Percentiles rank a stretch among this genome's conserved stretches.
These are phyloP conservation scores for Netelia melanura DNA, from an alignment of 2,888 invertebrate species.

Conservation along the genomic window DNA sequence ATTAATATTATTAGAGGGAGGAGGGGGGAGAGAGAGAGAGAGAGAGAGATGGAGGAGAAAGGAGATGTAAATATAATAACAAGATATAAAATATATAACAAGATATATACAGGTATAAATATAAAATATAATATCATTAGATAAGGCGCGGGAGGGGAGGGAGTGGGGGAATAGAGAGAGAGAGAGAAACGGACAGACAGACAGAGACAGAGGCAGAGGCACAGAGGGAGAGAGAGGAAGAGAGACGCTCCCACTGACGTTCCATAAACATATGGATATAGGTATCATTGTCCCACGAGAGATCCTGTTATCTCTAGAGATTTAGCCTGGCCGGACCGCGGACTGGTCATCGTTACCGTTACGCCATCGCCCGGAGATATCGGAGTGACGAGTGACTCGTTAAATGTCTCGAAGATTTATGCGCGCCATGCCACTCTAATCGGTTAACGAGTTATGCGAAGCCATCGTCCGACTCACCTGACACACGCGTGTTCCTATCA, in stretches of 20 bases:
- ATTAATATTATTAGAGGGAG: too few species aligned
- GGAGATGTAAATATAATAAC: too few species aligned
- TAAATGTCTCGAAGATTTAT: constrained; percentile 55
- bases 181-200: too few species aligned
- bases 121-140: too few species aligned
- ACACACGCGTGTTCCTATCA: background rate
- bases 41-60: too few species aligned
- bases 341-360: constrained; percentile 13
- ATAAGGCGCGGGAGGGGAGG: too few species aligned
- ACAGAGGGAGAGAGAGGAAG: constrained; percentile 1
- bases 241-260: constrained; percentile 30
- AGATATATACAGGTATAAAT: too few species aligned
- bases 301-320: constrained; percentile 55
- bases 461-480: background rate
- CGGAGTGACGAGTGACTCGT: constrained; percentile 60
- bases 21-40: too few species aligned
- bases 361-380: constrained; percentile 37
- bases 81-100: too few species aligned
- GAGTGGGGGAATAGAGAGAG: too few species aligned
- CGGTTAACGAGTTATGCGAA: constrained; percentile 52
- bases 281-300: constrained; percentile 6
- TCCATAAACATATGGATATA: constrained; percentile 8
- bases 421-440: constrained; percentile 25
- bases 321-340: constrained; percentile 17
- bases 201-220: too few species aligned